These are phyloP conservation scores for Stratiomys singularior DNA, from an alignment of 2,888 invertebrate species.

Conservation along the genomic window DNA sequence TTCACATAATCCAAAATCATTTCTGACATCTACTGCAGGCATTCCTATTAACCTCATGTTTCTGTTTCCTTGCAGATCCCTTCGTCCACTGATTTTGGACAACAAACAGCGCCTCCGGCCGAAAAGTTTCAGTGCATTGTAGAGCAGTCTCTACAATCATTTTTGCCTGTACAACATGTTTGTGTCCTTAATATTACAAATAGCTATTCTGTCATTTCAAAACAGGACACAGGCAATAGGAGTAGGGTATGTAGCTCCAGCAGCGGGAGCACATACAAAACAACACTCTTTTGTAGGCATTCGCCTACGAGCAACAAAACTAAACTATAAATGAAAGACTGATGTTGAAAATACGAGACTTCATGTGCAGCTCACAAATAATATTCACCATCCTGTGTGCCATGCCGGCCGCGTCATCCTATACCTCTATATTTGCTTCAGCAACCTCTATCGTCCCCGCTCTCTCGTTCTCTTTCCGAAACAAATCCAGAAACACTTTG, in stretches of 20 bases:
- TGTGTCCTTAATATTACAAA: conserved; percentile 39
- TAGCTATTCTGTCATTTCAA: conserved; percentile 40
- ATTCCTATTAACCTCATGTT: background rate
- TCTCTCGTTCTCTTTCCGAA: background rate
- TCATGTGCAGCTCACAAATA: conserved; percentile 44
- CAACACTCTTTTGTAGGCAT: conserved; percentile 39
- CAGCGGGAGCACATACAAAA: background rate
- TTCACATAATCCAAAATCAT: conserved; percentile 6
- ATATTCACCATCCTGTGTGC: conserved; percentile 35
- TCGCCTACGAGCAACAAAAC: conserved; percentile 37
- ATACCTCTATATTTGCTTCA: background rate
- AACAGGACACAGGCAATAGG: background rate
- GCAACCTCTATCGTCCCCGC: too few species aligned
- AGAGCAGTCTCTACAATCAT: conserved; percentile 25
- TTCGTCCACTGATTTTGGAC: background rate
- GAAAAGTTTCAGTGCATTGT: conserved; percentile 25
- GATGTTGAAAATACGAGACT: conserved; percentile 42
- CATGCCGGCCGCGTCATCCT: conserved; percentile 13
- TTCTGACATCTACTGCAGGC: conserved; percentile 22
- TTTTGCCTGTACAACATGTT: conserved; percentile 25
- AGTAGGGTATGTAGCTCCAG: too few species aligned
- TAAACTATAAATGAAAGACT: conserved; percentile 46
- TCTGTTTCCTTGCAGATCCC: background rate
- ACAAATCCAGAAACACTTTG: conserved; percentile 43
- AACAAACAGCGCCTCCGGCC: conserved; percentile 29